Evolutionary conservation across 1,140 invertebrate genomes (phyloP).

Genomic region (Centruroides sculpturatus): DNA sequence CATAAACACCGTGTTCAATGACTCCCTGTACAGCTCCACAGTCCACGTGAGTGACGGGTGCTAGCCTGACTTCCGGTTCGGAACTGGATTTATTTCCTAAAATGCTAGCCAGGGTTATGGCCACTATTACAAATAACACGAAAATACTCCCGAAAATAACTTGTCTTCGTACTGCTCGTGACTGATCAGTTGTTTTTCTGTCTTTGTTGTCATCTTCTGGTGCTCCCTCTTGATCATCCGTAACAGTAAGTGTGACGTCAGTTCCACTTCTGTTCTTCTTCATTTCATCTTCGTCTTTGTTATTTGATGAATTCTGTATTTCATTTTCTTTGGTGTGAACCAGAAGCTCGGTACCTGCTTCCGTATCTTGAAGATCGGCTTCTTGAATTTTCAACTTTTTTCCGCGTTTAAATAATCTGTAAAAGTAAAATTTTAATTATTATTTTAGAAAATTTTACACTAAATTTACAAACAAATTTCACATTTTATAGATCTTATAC

Average conservation of each 20-base stretch:
- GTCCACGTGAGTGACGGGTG: slow-evolving; percentile 6
- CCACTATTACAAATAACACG: slow-evolving; percentile 4
- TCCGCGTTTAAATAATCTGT: too few species aligned
- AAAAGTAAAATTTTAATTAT: too few species aligned
- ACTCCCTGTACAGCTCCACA: slow-evolving; percentile 12
- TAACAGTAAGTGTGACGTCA: slow-evolving; percentile 17
- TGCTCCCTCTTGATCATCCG: slow-evolving; percentile 2
- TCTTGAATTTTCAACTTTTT: too few species aligned
- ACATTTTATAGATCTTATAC: too few species aligned
- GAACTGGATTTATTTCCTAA: neutral
- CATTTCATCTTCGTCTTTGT: neutral
- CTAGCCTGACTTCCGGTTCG: neutral
- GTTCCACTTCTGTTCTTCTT: slow-evolving; percentile 15
- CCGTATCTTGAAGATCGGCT: slow-evolving; percentile 5
- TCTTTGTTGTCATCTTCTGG: neutral
- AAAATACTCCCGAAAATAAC: slow-evolving; percentile 2
- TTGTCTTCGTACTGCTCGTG: neutral
- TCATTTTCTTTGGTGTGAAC: slow-evolving; percentile 9
- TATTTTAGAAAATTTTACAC: too few species aligned
- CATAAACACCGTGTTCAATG: slow-evolving; percentile 51
- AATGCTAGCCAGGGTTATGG: slow-evolving; percentile 1
- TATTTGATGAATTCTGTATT: neutral
- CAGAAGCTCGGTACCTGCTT: slow-evolving; percentile 13
- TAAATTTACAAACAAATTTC: too few species aligned
- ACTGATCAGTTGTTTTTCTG: neutral